A percentile compares a stretch with the other conserved stretches of the same genome.
These are phyloP conservation scores for Synergus umbraculus DNA, from an alignment of 2,888 invertebrate species.

Conservation along the genomic window DNA sequence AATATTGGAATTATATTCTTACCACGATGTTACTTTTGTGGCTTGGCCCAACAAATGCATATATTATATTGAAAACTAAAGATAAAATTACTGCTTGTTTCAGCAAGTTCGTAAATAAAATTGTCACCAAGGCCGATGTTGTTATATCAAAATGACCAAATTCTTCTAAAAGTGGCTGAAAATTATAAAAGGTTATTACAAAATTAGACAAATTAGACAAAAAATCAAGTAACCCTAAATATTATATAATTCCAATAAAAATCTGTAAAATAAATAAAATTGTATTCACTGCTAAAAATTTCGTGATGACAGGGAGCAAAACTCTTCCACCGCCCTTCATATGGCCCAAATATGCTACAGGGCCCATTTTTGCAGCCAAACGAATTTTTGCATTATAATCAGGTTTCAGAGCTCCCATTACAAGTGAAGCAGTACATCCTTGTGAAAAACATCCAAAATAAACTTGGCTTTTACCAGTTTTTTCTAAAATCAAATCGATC, in stretches of 20 bases:
- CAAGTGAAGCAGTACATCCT: constrained; percentile 88
- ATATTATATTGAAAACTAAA: too few relatives aligned
- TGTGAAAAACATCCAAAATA: constrained; percentile 93
- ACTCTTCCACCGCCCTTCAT: neutral
- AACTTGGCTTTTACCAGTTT: constrained; percentile 79
- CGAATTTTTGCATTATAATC: constrained; percentile 83
- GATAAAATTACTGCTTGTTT: too few relatives aligned
- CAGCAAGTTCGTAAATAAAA: too few relatives aligned
- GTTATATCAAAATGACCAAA: too few relatives aligned
- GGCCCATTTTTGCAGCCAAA: neutral
- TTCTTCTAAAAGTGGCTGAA: too few relatives aligned
- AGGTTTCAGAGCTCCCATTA: constrained; percentile 83
- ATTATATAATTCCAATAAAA: neutral
- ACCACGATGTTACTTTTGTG: too few relatives aligned
- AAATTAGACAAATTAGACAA: too few relatives aligned
- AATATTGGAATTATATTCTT: neutral
- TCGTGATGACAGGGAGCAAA: neutral
- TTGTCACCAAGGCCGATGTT: too few relatives aligned
- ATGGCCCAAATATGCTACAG: neutral
- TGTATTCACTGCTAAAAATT: neutral
- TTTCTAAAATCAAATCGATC: constrained; percentile 83
- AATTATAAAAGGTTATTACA: too few relatives aligned
- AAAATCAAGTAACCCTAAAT: too few relatives aligned
- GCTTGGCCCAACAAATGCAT: too few relatives aligned
- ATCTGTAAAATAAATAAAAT: neutral